These are phyloP conservation scores for Alcedo quadribrachys DNA, from an alignment of 2,797 vertebrate species.

Conservation along the genomic window DNA sequence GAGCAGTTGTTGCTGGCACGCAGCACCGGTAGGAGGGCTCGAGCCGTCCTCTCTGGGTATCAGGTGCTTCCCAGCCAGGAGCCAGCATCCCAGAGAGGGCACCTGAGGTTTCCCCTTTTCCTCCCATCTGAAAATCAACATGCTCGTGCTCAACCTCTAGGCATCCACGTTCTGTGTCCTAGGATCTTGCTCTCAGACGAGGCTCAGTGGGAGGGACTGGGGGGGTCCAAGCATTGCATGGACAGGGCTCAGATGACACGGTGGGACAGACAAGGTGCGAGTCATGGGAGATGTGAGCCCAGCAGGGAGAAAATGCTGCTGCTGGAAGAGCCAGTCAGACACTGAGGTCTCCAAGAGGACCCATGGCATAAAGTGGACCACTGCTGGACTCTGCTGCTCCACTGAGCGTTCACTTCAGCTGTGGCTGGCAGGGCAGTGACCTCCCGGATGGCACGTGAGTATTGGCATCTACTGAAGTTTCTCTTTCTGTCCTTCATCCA, in stretches of 20 bases:
- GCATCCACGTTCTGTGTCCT: background rate
- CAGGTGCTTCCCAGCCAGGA: background rate
- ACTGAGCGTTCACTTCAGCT: background rate
- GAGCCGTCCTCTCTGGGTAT: background rate
- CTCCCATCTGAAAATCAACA: background rate
- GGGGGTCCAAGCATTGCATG: rapidly evolving
- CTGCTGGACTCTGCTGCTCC: background rate
- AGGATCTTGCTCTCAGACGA: background rate
- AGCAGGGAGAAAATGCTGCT: background rate
- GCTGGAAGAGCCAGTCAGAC: background rate
- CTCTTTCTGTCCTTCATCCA: background rate
- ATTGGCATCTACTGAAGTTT: background rate
- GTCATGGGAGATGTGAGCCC: background rate
- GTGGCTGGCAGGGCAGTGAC: background rate
- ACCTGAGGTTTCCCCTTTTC: background rate
- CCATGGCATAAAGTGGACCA: background rate
- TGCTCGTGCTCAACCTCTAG: background rate
- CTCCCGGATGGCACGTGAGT: rapidly evolving
- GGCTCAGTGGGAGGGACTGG: background rate
- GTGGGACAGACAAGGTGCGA: background rate
- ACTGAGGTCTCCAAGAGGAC: background rate
- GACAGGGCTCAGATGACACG: background rate
- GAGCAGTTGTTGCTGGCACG: background rate
- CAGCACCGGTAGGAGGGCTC: background rate
- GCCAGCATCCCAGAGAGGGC: rapidly evolving